Conservation (phyloP, 2,888 invertebrate species). For the Pharmacophagus antenor region DNA sequence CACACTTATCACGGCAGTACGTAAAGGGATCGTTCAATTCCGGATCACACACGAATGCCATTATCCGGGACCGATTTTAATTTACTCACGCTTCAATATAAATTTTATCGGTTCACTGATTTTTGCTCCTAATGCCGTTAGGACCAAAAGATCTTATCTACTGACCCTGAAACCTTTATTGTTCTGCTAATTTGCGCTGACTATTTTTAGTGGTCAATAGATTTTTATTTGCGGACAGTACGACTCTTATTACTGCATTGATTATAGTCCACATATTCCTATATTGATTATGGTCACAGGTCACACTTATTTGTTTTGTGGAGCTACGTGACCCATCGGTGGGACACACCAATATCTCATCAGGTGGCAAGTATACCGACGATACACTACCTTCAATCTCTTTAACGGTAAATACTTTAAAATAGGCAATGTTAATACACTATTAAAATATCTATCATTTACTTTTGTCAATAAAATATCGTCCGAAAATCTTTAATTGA, state of each 20-base stretch:
- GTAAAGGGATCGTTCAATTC: not conserved
- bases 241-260: not conserved
- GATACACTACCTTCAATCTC: no score
- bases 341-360: no score
- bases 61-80: conserved; percentile 1
- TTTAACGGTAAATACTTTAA: no score
- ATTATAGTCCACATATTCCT: not conserved
- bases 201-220: not conserved
- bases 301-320: not conserved
- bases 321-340: no score
- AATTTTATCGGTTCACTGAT: not conserved
- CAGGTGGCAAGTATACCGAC: no score
- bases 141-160: no score
- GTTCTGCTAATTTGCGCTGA: no score
- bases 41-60: conserved; percentile 1
- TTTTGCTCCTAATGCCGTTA: not conserved
- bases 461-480: no score
- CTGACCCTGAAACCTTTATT: no score
- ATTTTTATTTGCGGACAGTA: not conserved
- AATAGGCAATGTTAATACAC: no score
- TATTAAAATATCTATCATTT: no score
- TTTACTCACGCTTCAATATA: not conserved
- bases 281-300: not conserved
- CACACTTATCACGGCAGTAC: not conserved
- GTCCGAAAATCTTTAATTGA: no score